phyloP scores from a whole-genome alignment of 2,888 invertebrate species.

The Blastobasis adustella region DNA sequence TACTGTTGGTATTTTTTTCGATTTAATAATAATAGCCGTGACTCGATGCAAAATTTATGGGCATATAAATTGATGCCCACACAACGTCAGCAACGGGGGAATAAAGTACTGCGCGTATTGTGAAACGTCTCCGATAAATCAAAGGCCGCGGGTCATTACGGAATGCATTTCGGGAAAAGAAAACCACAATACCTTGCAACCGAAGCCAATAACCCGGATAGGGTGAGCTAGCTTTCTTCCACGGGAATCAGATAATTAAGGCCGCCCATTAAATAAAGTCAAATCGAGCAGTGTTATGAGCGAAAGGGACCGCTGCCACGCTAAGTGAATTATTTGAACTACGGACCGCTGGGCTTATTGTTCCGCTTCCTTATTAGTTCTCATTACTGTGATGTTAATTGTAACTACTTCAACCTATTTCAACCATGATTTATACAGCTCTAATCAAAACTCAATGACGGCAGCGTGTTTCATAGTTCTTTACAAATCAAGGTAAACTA shows the following conservation, averaged over 20 bases:
- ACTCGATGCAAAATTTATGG: conserved; percentile 23
- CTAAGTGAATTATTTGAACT: no score
- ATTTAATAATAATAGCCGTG: background rate
- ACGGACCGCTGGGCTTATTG: no score
- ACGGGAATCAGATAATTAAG: conserved; percentile 5
- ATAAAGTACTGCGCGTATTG: conserved; percentile 8
- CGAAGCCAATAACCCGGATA: conserved; percentile 26
- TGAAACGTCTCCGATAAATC: conserved; percentile 18
- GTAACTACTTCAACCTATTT: no score
- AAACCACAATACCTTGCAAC: conserved; percentile 12
- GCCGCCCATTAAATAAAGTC: conserved; percentile 7
- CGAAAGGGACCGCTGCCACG: background rate
- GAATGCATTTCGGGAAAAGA: conserved; percentile 22
- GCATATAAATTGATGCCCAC: conserved; percentile 34
- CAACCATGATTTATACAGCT: no score
- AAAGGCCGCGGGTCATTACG: conserved; percentile 7
- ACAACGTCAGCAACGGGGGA: conserved; percentile 5
- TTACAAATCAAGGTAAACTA: no score
- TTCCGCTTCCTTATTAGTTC: no score
- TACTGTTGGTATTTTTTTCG: background rate
- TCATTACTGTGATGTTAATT: no score
- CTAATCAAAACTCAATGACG: no score
- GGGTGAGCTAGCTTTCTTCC: background rate
- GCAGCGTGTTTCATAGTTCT: no score
- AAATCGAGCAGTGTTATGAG: conserved; percentile 4